These are phyloP conservation scores for Caenorhabditis angaria DNA, from an alignment of 2,888 invertebrate genomes.

Conservation along the genomic window DNA sequence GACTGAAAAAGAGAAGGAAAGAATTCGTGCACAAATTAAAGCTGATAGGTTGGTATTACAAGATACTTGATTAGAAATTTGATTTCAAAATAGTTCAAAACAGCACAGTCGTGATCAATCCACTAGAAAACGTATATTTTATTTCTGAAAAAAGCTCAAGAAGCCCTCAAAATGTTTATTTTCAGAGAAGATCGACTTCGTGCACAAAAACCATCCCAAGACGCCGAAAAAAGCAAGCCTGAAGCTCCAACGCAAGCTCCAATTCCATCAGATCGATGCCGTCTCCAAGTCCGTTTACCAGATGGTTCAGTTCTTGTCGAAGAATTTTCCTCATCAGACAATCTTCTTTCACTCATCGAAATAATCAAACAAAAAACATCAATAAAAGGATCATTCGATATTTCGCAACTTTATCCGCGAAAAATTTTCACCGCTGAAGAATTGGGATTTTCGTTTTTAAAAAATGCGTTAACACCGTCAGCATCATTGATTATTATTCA, in stretches of 20 bases:
- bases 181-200: conserved; percentile 7
- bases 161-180: too few relatives aligned
- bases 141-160: too few relatives aligned
- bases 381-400: conserved; percentile 29
- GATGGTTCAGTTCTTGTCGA: conserved; percentile 39
- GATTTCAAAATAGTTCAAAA: background rate
- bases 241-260: background rate
- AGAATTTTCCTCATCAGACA: conserved; percentile 51
- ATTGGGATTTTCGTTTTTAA: conserved; percentile 38
- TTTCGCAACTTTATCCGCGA: conserved; percentile 50
- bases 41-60: conserved; percentile 55
- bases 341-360: conserved; percentile 32
- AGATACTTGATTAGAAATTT: background rate
- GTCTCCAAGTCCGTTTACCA: conserved; percentile 47
- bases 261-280: conserved; percentile 32
- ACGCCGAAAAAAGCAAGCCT: conserved; percentile 10
- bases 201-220: conserved; percentile 8
- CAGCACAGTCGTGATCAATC: conserved; percentile 22
- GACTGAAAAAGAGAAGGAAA: conserved; percentile 44
- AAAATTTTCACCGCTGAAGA: conserved; percentile 43
- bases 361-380: conserved; percentile 25
- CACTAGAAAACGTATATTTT: conserved; percentile 20
- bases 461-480: conserved; percentile 50
- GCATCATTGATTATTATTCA: conserved; percentile 42
- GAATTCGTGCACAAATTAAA: conserved; percentile 49